Conservation (phyloP, 1,140 invertebrate species). For the Euura saliciscinereae region DNA sequence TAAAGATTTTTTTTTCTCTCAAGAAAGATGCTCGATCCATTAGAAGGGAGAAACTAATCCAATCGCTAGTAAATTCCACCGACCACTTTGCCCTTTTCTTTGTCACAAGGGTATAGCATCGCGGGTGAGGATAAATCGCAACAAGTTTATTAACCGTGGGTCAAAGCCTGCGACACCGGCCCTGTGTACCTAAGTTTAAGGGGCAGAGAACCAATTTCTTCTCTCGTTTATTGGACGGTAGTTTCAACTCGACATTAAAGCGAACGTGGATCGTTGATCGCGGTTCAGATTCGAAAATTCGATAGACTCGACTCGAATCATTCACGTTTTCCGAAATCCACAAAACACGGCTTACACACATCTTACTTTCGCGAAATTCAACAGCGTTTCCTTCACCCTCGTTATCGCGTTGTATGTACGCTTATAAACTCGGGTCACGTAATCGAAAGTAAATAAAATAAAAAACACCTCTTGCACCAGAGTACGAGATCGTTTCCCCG, state of each 20-base stretch:
- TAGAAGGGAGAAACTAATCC: background rate
- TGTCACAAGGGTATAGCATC: background rate
- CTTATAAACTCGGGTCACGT: too few species aligned
- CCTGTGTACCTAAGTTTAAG: background rate
- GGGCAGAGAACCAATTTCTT: background rate
- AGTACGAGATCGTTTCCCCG: too few species aligned
- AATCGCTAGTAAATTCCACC: background rate
- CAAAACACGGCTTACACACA: too few species aligned
- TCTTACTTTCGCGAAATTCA: too few species aligned
- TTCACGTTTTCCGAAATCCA: too few species aligned
- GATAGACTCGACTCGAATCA: too few species aligned
- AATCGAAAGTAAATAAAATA: too few species aligned
- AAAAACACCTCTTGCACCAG: too few species aligned
- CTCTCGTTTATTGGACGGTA: background rate
- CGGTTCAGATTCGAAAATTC: too few species aligned
- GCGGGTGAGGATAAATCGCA: background rate
- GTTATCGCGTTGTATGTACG: too few species aligned
- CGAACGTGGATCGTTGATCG: background rate
- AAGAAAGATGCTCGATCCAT: background rate
- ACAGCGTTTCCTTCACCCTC: too few species aligned
- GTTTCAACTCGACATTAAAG: background rate
- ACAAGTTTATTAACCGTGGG: background rate
- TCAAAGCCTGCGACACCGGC: background rate
- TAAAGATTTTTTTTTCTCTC: too few species aligned
- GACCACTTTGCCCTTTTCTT: background rate